These are phyloP conservation scores for Drosophila nebulosa DNA, from an alignment of 1,140 invertebrate species.

Conservation along the genomic window DNA sequence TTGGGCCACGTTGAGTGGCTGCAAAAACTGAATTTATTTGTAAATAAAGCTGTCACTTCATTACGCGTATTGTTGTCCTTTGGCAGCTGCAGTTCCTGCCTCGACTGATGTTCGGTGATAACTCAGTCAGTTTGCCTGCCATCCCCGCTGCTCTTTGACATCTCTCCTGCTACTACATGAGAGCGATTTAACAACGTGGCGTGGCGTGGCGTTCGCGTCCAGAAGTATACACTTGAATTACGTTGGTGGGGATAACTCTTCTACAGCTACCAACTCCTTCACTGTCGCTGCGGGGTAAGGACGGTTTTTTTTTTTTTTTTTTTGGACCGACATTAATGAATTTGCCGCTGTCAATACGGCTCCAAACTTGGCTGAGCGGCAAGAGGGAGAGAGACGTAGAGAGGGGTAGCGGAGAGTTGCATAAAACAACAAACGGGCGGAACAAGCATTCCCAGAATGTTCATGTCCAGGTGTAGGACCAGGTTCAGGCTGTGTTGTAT, in stretches of 20 bases:
- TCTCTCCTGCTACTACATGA: conserved; percentile 5
- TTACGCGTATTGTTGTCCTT: conserved; percentile 61
- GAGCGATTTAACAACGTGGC: conserved; percentile 63
- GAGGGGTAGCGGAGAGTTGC: conserved; percentile 3
- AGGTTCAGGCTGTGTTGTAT: conserved; percentile 31
- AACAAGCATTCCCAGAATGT: conserved; percentile 17
- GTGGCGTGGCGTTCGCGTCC: conserved; percentile 47
- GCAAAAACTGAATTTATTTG: conserved; percentile 77
- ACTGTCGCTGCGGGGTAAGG: conserved; percentile 15
- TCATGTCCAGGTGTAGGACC: not conserved
- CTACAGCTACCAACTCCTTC: conserved; percentile 18
- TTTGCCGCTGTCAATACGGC: conserved; percentile 76
- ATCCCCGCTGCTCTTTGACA: not conserved
- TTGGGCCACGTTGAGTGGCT: conserved; percentile 53
- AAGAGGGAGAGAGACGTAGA: not conserved
- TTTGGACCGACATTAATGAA: conserved; percentile 68
- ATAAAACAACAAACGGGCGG: conserved; percentile 71
- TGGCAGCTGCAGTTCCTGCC: not conserved
- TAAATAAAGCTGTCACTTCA: conserved; percentile 79
- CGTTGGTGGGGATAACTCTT: conserved; percentile 19
- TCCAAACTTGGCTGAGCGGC: conserved; percentile 28
- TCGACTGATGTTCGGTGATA: conserved; percentile 41
- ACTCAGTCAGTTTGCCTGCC: conserved; percentile 36
- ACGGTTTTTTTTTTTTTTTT: not conserved
- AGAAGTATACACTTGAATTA: conserved; percentile 70